Conservation (phyloP, 2,888 invertebrate species). For the Folsomia manolachei region DNA sequence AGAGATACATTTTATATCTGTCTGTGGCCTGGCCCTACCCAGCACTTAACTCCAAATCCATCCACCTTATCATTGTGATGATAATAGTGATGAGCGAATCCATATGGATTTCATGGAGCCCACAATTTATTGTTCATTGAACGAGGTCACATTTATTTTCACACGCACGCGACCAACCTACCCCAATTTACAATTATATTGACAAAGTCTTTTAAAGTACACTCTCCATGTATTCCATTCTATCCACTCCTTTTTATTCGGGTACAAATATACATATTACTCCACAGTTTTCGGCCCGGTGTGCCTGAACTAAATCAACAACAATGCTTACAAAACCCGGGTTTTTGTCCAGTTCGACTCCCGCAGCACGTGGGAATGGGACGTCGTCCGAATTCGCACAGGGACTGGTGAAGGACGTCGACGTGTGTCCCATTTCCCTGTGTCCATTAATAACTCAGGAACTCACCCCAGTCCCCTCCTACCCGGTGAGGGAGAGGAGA, state of each 20-base stretch:
- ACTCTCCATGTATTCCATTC: too few relatives aligned
- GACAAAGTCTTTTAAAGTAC: not conserved
- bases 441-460: constrained; percentile 12
- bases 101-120: constrained; percentile 16
- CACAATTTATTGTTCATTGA: not conserved
- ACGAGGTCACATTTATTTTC: constrained; percentile 8
- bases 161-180: constrained; percentile 1
- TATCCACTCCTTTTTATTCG: too few relatives aligned
- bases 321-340: constrained; percentile 5
- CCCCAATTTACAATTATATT: not conserved
- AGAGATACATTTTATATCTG: not conserved
- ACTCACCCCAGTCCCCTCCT: constrained; percentile 11
- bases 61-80: too few relatives aligned
- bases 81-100: constrained; percentile 13
- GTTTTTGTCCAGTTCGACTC: not conserved
- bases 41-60: constrained; percentile 4
- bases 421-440: constrained; percentile 6
- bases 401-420: constrained; percentile 13
- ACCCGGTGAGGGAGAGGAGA: too few relatives aligned
- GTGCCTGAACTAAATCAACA: constrained; percentile 5
- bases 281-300: constrained; percentile 4
- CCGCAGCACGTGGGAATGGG: constrained; percentile 19
- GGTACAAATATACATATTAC: too few relatives aligned
- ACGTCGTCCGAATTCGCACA: constrained; percentile 15
- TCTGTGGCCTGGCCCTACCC: too few relatives aligned